Base-by-base conservation (phyloP, 1,140 invertebrate species). In the Solenopsis invicta region DNA sequence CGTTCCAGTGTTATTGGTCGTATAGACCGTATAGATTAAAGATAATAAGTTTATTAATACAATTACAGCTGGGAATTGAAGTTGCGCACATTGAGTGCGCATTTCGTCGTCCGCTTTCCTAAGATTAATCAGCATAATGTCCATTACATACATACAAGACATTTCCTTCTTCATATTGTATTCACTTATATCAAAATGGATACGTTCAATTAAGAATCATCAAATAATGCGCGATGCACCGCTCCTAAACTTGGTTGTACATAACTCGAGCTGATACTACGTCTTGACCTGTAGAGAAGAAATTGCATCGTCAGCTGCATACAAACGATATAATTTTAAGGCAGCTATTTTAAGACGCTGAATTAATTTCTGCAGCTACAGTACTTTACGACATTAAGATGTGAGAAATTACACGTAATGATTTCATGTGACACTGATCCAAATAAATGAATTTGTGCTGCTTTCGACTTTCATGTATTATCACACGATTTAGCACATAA, bases 211-310 rank as follows among this genome's bases (percentile, higher is more conserved):
- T 91, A 91, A 80, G 90, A 94, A 84, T 95, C 92, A 61, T 95
- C 93, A 67, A 95, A 95, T 48, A 95, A 91, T 13, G 94, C 94
- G 56, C 95, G 94, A 92, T 95, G 95, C 50, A 95, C 94, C 24
- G 94, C 93, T 88, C 94, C 94, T 88, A 95, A 93, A 86, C 93
- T 95, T 52, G 95, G 94, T 81, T 95, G 95, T 50, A 94, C 93
- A 45, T 94, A 95, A 88, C 93, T 93, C 21, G 94, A 93, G 77
- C 93, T 94, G 78, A 92, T 89, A 8, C 91, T 92, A 92, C 94
- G 92, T 82, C 94, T 94, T 4, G 93, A 93, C 67, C 94, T 95
- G n/a, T n/a, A 62, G 64, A 61, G 59, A 62, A 74, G n/a, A 82
- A 45, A 82, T 71, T 59, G n/a, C 12, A 18, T 59, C 6, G 45